Evolutionary conservation across 2,113 vertebrate genomes (phyloP).

Genomic region (Columba janthina): DNA sequence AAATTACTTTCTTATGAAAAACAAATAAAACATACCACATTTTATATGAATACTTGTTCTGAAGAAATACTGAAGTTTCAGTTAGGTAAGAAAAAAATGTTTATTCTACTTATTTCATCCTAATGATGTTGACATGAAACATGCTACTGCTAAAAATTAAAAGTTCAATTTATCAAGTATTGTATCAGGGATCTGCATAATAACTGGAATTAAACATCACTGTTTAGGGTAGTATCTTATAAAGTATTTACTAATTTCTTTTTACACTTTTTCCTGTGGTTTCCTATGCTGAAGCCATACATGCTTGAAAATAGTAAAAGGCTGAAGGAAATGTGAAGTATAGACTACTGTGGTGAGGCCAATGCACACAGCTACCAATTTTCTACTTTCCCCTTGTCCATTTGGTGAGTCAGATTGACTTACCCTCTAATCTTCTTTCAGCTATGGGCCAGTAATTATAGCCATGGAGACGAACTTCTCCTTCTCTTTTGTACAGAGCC

Average conservation of each 20-base stretch:
- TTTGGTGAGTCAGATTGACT: neutral
- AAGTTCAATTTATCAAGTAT: neutral
- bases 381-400: neutral
- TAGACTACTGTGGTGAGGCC: neutral
- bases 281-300: neutral
- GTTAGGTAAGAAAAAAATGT: neutral
- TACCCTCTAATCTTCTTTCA: constrained; percentile 24
- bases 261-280: neutral
- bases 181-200: neutral
- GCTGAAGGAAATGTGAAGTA: neutral
- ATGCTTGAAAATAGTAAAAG: neutral
- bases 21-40: neutral
- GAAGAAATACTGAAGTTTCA: neutral
- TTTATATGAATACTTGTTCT: neutral
- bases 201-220: neutral
- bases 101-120: neutral
- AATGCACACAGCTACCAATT: neutral
- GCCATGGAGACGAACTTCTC: neutral
- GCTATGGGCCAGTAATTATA: constrained; percentile 17
- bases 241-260: neutral
- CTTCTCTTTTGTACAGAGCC: neutral
- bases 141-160: neutral
- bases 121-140: neutral
- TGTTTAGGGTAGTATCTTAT: neutral
- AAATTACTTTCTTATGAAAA: neutral